Evolutionary conservation across 2,113 vertebrate genomes (phyloP).

Genomic region (Dicerorhinus sumatrensis): DNA sequence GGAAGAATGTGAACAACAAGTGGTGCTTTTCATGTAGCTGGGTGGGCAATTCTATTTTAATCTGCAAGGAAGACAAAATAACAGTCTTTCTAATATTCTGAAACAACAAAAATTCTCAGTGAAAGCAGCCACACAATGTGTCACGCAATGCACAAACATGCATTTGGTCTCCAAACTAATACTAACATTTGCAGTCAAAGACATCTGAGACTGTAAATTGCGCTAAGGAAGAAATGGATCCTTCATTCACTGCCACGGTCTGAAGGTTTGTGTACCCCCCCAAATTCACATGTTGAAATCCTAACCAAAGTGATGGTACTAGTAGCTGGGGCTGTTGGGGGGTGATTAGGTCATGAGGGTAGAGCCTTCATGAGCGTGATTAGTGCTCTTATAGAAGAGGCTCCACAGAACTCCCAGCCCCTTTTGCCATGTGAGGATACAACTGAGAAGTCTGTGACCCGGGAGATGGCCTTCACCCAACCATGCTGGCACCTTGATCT

Average conservation of each 20-base stretch:
- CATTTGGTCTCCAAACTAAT: background rate
- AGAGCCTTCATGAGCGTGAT: background rate
- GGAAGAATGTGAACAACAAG: constrained; percentile 97
- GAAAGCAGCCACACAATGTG: background rate
- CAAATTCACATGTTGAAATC: background rate
- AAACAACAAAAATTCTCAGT: background rate
- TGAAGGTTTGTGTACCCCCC: background rate
- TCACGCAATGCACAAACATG: background rate
- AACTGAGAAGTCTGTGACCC: background rate
- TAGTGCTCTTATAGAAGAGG: background rate
- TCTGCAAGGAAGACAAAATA: constrained; percentile 85
- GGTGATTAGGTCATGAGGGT: background rate
- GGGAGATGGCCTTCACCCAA: background rate
- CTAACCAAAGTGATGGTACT: background rate
- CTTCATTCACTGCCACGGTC: background rate
- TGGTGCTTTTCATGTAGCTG: constrained; percentile 98
- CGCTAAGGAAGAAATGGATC: background rate
- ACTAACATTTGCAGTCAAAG: background rate
- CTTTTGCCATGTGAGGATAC: background rate
- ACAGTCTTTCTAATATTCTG: background rate
- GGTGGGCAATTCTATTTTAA: constrained; percentile 97
- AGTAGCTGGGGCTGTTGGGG: background rate
- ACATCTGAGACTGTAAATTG: background rate
- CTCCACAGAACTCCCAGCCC: background rate
- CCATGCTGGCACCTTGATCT: background rate